These are phyloP conservation scores for Brachionus rotundiformis DNA, from an alignment of 1,140 invertebrate genomes.

Conservation along the genomic window DNA sequence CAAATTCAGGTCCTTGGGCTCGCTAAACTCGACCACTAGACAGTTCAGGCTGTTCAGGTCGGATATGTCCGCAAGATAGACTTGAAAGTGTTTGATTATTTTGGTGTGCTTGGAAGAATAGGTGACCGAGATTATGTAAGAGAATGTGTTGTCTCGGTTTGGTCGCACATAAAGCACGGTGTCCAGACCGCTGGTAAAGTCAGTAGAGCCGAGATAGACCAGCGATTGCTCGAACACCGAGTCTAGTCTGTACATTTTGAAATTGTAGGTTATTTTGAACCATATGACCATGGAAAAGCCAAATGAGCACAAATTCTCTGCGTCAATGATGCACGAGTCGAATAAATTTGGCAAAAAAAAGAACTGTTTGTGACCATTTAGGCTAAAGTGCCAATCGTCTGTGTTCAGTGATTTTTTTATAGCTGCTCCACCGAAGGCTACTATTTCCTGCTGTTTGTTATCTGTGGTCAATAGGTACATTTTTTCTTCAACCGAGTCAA, in stretches of 20 bases:
- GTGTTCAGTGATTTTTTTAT: constrained; percentile 40
- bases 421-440: background rate
- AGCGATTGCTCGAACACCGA: constrained; percentile 10
- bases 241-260: constrained; percentile 15
- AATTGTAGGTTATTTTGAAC: constrained; percentile 19
- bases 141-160: background rate
- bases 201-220: background rate
- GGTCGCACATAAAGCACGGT: background rate
- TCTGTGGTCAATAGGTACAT: constrained; percentile 9
- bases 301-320: constrained; percentile 44
- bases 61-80: background rate
- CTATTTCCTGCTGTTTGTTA: background rate
- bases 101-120: background rate
- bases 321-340: constrained; percentile 39
- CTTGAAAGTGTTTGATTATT: constrained; percentile 1
- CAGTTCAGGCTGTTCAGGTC: constrained; percentile 38
- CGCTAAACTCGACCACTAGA: background rate
- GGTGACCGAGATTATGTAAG: background rate
- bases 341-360: constrained; percentile 2
- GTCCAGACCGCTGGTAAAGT: constrained; percentile 20
- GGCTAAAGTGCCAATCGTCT: constrained; percentile 35
- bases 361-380: constrained; percentile 35
- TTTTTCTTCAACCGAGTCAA: constrained; percentile 41
- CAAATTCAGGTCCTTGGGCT: background rate
- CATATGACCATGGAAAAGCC: constrained; percentile 10